Conservation (phyloP, 1,140 invertebrate genomes). For the Asbolus verrucosus region DNA sequence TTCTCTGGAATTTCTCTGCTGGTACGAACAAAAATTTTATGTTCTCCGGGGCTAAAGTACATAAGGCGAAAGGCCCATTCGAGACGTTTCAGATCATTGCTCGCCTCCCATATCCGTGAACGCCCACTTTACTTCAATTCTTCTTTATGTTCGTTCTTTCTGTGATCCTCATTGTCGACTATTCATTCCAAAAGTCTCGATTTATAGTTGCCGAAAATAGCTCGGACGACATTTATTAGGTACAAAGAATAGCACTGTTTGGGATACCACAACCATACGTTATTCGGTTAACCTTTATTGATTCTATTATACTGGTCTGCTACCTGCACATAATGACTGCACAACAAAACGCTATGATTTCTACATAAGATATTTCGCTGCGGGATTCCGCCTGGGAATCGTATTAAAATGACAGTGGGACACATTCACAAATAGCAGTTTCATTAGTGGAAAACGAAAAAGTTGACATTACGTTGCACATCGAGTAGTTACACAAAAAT, state of each 20-base stretch:
- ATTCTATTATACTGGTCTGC: constrained; percentile 19
- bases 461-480: no score
- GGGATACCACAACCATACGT: constrained; percentile 34
- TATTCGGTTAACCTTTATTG: constrained; percentile 42
- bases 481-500: no score
- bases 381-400: constrained; percentile 1
- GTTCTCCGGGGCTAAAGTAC: no score
- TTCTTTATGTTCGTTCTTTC: constrained; percentile 46
- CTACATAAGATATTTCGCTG: not conserved
- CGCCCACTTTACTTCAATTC: constrained; percentile 52
- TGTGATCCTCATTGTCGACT: constrained; percentile 48
- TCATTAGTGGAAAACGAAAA: no score
- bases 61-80: constrained; percentile 29
- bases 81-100: constrained; percentile 47
- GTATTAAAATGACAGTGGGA: constrained; percentile 2
- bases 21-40: no score
- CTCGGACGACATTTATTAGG: constrained; percentile 50
- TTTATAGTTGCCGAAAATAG: constrained; percentile 52
- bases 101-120: constrained; percentile 50
- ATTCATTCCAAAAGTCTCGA: constrained; percentile 51
- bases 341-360: not conserved
- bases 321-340: constrained; percentile 37
- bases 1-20: constrained; percentile 11
- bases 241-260: constrained; percentile 50
- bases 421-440: no score